Base-by-base conservation (phyloP, 92 coral and sea anemone species). In the Blastomussa wellsi region DNA sequence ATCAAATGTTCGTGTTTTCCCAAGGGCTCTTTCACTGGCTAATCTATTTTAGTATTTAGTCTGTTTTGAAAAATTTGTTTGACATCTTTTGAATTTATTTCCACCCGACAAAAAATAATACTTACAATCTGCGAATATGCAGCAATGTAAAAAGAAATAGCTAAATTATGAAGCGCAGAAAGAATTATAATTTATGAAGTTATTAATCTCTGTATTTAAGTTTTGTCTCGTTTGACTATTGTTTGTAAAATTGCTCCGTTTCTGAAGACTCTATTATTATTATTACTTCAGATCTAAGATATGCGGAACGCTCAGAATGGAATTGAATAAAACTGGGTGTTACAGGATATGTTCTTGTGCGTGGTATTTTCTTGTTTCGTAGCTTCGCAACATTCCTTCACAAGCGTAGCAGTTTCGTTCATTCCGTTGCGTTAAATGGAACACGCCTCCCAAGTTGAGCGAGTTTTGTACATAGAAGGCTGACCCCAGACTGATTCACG, bases 311-410 rank as follows among this genome's bases (percentile, higher is more conserved):
- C 79, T 82, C 86, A 12, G 55, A 74, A 62, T 64, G 74, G 87
- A 83, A 83, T 49, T 39, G 44, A 83, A 83, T 83, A 74, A 83
- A 83, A 32, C 37, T 59, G 87, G 87, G 87, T 83, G 87, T 74
- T 83, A 64, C 87, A 83, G 87, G 87, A 83, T 74, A 74, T 16
- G 74, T 70, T 51, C 7, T 10, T 82, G 68, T 36, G 78, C 78
- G 78, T 82, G 78, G 71, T 82, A 70, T 65, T 72, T 80, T 82
- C 70, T 76, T 53, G 74, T 72, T n/a, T 71, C 74, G 59, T 15
- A 83, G 73, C 35, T 38, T 65, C 41, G 28, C 9, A 60, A 75
- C 79, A 83, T 74, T 83, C 72, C 71, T 83, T 83, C 65, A 62
- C 35, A 26, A 71, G 47, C 66, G 65, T 10, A 47, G 51, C 41